These are phyloP conservation scores for Porphyrio hochstetteri DNA, from an alignment of 2,113 vertebrate species.

Conservation along the genomic window DNA sequence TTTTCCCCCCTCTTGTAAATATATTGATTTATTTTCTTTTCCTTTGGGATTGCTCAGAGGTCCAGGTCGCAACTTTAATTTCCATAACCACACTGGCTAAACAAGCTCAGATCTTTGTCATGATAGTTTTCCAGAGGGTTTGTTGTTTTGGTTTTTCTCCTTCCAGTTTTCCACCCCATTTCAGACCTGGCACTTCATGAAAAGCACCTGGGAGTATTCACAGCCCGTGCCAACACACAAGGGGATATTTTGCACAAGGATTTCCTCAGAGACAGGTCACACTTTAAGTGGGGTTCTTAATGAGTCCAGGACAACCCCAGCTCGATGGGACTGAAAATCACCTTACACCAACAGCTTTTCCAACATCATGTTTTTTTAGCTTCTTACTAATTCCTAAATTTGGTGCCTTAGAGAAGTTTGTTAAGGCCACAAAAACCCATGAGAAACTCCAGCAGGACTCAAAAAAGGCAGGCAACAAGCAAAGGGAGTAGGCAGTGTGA, in stretches of 20 bases:
- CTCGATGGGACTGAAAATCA: not conserved
- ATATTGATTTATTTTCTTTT: not conserved
- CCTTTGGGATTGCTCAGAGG: not conserved
- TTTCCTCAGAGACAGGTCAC: not conserved
- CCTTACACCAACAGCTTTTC: not conserved
- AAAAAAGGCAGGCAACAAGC: not conserved
- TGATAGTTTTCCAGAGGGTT: not conserved
- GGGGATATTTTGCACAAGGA: not conserved
- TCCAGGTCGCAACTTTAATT: not conserved
- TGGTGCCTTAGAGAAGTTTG: not conserved
- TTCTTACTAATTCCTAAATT: not conserved
- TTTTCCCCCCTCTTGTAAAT: not conserved
- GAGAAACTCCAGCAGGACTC: not conserved
- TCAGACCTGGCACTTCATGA: not conserved
- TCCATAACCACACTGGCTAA: not conserved
- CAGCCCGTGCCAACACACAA: not conserved
- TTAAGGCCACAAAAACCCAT: not conserved
- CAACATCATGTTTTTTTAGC: not conserved
- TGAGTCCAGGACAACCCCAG: not conserved
- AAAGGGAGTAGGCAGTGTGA: not conserved
- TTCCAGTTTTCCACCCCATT: not conserved
- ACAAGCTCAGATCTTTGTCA: not conserved
- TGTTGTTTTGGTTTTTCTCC: too few species aligned
- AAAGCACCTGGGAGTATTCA: not conserved
- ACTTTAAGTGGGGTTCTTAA: not conserved